phyloP scores from a whole-genome alignment of 2,888 invertebrate genomes.

The Lycia hirtaria region DNA sequence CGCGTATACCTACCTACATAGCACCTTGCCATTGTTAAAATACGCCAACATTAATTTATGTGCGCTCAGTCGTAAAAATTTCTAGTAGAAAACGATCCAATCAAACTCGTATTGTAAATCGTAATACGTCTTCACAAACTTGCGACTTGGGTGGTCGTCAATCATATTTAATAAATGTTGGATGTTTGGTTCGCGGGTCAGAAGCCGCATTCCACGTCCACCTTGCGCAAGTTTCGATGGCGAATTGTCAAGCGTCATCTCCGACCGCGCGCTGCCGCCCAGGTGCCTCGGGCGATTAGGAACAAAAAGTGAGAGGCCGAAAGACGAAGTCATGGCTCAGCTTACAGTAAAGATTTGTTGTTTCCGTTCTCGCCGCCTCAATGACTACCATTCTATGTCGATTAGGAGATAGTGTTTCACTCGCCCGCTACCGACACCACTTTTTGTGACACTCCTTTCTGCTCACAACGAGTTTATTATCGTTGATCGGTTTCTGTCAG shows the following conservation, averaged over 20 bases:
- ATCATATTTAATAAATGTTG: constrained; percentile 63
- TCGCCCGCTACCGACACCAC: constrained; percentile 80
- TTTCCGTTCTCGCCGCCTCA: constrained; percentile 82
- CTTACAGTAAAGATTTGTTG: constrained; percentile 80
- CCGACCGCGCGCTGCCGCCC: constrained; percentile 45
- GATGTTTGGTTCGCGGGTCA: constrained; percentile 71
- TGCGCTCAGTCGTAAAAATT: constrained; percentile 57
- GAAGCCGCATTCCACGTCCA: constrained; percentile 65
- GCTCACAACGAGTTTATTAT: constrained; percentile 80
- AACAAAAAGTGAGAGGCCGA: constrained; percentile 76
- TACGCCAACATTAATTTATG: constrained; percentile 48
- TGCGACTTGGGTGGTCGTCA: constrained; percentile 74
- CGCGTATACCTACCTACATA: constrained; percentile 40
- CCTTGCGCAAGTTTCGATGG: constrained; percentile 65
- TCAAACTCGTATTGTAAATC: constrained; percentile 74
- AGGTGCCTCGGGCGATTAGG: constrained; percentile 46
- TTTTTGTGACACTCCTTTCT: constrained; percentile 81
- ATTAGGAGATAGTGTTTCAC: constrained; percentile 84
- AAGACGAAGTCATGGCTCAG: constrained; percentile 66
- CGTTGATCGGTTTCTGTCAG: constrained; percentile 66
- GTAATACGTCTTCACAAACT: constrained; percentile 56
- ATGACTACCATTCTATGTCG: constrained; percentile 84
- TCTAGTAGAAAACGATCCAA: constrained; percentile 62
- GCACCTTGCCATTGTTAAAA: constrained; percentile 56
- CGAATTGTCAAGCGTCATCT: constrained; percentile 68